Evolutionary conservation across 2,797 vertebrate species (phyloP).

Genomic region (Helarctos malayanus): DNA sequence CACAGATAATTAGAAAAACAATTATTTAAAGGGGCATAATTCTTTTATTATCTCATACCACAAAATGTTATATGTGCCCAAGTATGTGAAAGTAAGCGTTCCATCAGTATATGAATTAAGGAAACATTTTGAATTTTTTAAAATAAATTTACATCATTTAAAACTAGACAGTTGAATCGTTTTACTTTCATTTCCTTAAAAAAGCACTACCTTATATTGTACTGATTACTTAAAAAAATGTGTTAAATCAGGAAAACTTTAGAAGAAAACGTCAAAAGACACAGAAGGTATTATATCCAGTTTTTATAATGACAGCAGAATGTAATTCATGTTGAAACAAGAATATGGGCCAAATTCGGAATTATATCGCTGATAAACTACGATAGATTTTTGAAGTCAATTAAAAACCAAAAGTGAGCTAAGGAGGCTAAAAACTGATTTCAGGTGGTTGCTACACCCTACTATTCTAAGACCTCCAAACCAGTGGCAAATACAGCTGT

Average conservation of each 20-base stretch:
- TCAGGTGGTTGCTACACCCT: not conserved
- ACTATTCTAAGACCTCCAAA: not conserved
- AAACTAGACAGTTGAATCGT: not conserved
- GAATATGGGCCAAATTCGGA: not conserved
- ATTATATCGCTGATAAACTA: not conserved
- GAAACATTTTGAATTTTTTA: not conserved
- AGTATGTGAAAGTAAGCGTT: not conserved
- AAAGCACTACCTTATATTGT: not conserved
- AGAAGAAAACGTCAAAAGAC: not conserved
- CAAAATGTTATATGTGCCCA: not conserved
- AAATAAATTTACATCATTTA: not conserved
- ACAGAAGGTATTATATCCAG: not conserved
- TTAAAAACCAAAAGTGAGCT: constrained; percentile 19
- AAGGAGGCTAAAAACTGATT: constrained; percentile 1
- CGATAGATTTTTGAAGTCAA: not conserved
- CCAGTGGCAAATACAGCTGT: not conserved
- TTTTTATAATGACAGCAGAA: not conserved
- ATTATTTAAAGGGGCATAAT: not conserved
- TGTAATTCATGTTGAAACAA: not conserved
- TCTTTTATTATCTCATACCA: not conserved
- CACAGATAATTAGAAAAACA: not conserved
- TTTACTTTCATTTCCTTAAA: not conserved
- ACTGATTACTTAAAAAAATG: not conserved
- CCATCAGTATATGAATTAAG: not conserved
- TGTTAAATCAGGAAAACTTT: not conserved